Evolutionary conservation across 2,797 vertebrate genomes (phyloP).

Genomic region (Peromyscus eremicus): DNA sequence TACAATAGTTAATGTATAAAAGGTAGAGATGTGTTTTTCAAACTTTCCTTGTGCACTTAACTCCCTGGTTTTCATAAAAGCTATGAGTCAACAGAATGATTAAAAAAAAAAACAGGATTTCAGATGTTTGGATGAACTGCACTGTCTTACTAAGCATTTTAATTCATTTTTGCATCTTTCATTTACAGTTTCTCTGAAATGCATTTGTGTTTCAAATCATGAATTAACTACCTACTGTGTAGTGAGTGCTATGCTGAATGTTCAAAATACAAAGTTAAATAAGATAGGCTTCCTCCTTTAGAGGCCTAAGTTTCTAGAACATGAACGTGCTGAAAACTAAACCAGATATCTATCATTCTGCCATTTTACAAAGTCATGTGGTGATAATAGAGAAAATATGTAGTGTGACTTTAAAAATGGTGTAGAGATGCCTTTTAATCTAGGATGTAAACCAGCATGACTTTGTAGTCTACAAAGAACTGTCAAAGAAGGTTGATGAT

Average conservation of each 20-base stretch:
- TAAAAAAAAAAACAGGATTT: conserved; percentile 35
- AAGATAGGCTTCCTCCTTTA: conserved; percentile 25
- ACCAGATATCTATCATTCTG: conserved; percentile 24
- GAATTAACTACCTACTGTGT: conserved; percentile 39
- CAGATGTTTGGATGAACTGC: conserved; percentile 55
- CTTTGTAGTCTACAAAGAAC: conserved; percentile 15
- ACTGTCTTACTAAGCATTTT: conserved; percentile 36
- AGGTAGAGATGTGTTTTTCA: background rate
- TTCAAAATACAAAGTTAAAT: conserved; percentile 29
- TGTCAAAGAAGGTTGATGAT: background rate
- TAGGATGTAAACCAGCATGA: conserved; percentile 28
- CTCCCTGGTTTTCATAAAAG: conserved; percentile 63
- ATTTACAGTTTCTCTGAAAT: conserved; percentile 43
- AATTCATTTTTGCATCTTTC: conserved; percentile 59
- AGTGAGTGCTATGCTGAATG: conserved; percentile 40
- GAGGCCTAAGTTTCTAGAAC: conserved; percentile 16
- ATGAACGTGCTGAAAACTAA: conserved; percentile 32
- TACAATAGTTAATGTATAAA: conserved; percentile 50
- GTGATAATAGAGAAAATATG: conserved; percentile 18
- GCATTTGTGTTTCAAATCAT: conserved; percentile 20
- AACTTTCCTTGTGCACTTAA: conserved; percentile 54
- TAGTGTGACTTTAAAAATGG: conserved; percentile 33
- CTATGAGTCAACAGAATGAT: conserved; percentile 41
- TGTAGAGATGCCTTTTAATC: conserved; percentile 1
- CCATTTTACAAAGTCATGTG: conserved; percentile 59